Base-by-base conservation (phyloP, 2,888 invertebrate genomes). In the Drosophila sordidula region DNA sequence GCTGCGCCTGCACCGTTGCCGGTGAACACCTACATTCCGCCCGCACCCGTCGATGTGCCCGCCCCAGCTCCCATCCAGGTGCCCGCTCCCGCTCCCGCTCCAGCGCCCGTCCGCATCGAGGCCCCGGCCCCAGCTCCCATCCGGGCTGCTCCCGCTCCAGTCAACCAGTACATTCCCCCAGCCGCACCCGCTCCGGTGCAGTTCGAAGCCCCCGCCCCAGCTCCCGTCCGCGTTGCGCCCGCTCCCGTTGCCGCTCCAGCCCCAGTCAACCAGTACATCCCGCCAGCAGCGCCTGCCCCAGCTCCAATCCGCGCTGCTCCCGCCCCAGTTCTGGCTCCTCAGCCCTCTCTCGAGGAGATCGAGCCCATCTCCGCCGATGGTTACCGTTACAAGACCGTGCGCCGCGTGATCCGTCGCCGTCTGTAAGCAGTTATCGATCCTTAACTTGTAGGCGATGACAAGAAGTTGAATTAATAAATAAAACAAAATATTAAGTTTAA, bases 341-440 rank as follows among this genome's bases (percentile, higher is more conserved):
- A 78, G 52, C 66, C 85, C 59, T 73, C 75, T 6, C 75, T 90
- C 8, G 89, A 87, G 75, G 85, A 88, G 68, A 83, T 90, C 64
- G 90, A 90, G 58, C 84, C 88, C 57, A 70, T 70, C 34, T 65
- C 86, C n/a, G 66, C 76, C 41, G 89, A 90, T 68, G 89, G 89
- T 22, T 90, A 89, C 76, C 90, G 79, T 49, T 90, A 89, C 83
- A 87, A 89, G 75, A 78, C 90, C 65, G 75, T 80, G 14, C 90
- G 89, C 39, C 88, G 90, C 29, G 83, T 90, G 58, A 65, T 85
- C 75, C 90, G 83, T 65, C 80, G 89, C 45, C 90, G 89, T 55
- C 41, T 66, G 38, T 90, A 89, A 78, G 29, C 14, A 6, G 38
- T 42, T 4, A 16, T 9, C 34, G 6, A 2, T 12, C 9, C 25